Conservation (phyloP, 2,797 vertebrate species). For the Tenualosa ilisha region DNA sequence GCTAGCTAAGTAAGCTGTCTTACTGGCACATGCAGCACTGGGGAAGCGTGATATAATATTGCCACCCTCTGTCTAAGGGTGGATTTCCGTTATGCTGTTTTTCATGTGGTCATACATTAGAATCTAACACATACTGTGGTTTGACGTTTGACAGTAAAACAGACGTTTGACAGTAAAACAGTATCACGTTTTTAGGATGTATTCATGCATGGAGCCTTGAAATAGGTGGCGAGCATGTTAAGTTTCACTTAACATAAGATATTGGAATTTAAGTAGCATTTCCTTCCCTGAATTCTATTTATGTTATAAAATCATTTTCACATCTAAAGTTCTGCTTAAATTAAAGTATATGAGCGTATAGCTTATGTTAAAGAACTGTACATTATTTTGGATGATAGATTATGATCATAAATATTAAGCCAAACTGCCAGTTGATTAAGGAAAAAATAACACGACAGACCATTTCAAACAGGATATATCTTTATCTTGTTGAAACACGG, state of each 20-base stretch:
- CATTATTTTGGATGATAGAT: neutral
- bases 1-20: slow-evolving; percentile 33
- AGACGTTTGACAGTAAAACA: neutral
- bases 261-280: neutral
- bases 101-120: neutral
- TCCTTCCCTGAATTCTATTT: neutral
- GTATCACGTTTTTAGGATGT: neutral
- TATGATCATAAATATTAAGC: neutral
- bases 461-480: neutral
- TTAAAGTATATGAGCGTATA: neutral
- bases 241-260: neutral
- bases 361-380: neutral
- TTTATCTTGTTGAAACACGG: neutral
- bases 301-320: neutral
- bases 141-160: neutral
- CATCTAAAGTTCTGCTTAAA: neutral
- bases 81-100: neutral
- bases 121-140: neutral
- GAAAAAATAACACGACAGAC: neutral
- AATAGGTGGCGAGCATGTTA: neutral
- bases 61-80: neutral
- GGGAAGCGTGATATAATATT: neutral
- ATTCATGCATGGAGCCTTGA: neutral
- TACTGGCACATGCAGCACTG: neutral
- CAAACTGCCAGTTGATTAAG: neutral